A percentile compares a stretch with the other conserved stretches of the same genome.
Evolutionary conservation across 1,140 invertebrate species (phyloP).

Genomic region (Atopsyche davidsoni): DNA sequence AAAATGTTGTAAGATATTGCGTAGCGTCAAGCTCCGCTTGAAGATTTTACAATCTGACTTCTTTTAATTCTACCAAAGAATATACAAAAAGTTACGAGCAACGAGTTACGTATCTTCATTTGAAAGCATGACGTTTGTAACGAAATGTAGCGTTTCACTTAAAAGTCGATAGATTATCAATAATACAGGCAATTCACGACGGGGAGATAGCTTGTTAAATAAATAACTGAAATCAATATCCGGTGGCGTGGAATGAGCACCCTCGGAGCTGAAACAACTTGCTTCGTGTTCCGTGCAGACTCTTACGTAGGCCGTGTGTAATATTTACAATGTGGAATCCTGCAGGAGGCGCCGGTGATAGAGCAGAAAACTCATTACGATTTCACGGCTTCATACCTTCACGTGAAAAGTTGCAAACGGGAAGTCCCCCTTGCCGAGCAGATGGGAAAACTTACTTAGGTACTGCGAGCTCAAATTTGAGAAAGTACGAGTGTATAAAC

Average conservation of each 20-base stretch:
- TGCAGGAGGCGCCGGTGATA: constrained; percentile 13
- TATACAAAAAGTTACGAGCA: too few species aligned
- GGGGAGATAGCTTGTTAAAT: constrained; percentile 16
- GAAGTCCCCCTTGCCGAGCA: background rate
- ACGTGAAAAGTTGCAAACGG: constrained; percentile 6
- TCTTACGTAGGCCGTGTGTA: constrained; percentile 11
- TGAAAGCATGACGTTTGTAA: too few species aligned
- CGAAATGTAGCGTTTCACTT: too few species aligned
- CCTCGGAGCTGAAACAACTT: constrained; percentile 10
- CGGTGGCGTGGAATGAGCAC: constrained; percentile 3
- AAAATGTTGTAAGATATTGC: too few species aligned
- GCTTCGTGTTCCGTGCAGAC: constrained; percentile 11
- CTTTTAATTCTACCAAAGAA: too few species aligned
- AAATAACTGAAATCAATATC: constrained; percentile 19
- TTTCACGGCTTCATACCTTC: constrained; percentile 28
- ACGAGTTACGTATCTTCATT: too few species aligned
- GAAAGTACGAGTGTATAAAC: too few species aligned
- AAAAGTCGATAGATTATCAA: constrained; percentile 11
- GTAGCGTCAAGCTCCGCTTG: too few species aligned
- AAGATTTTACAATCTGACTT: too few species aligned
- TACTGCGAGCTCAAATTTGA: background rate
- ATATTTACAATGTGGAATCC: constrained; percentile 16
- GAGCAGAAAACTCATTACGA: constrained; percentile 29
- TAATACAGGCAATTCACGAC: constrained; percentile 13
- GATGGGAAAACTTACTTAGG: background rate